phyloP scores from a whole-genome alignment of 2,888 invertebrate species.

The Dicranocentrus wangi region DNA sequence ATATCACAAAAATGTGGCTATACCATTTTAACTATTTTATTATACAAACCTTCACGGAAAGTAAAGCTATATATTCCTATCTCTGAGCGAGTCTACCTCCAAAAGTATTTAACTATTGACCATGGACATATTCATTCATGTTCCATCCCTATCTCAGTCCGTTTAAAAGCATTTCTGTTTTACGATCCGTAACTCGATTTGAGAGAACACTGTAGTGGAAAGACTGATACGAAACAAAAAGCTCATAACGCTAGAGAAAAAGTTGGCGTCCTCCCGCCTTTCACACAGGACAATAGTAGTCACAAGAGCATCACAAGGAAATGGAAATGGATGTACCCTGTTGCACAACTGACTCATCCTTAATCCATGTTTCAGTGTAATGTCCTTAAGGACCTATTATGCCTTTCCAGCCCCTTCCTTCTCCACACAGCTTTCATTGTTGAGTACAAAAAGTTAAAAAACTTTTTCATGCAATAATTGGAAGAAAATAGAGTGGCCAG shows the following conservation, averaged over 20 bases:
- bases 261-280: neutral
- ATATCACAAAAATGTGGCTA: no score
- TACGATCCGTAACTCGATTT: slow-evolving; percentile 52
- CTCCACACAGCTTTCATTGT: slow-evolving; percentile 46
- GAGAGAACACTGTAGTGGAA: slow-evolving; percentile 31
- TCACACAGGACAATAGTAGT: slow-evolving; percentile 6
- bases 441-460: slow-evolving; percentile 50
- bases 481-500: slow-evolving; percentile 55
- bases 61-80: no score
- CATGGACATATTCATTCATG: neutral
- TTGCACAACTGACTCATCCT: slow-evolving; percentile 45
- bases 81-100: no score
- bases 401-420: slow-evolving; percentile 12
- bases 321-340: slow-evolving; percentile 37
- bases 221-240: slow-evolving; percentile 29
- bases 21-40: no score
- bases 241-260: slow-evolving; percentile 1
- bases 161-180: slow-evolving; percentile 30
- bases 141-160: neutral
- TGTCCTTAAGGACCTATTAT: slow-evolving; percentile 51
- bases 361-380: slow-evolving; percentile 39
- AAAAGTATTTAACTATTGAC: no score
- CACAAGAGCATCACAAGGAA: neutral
- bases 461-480: slow-evolving; percentile 48
- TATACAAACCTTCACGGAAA: no score